Conservation (phyloP, 1,140 invertebrate genomes). For the Drosophila pachea region DNA sequence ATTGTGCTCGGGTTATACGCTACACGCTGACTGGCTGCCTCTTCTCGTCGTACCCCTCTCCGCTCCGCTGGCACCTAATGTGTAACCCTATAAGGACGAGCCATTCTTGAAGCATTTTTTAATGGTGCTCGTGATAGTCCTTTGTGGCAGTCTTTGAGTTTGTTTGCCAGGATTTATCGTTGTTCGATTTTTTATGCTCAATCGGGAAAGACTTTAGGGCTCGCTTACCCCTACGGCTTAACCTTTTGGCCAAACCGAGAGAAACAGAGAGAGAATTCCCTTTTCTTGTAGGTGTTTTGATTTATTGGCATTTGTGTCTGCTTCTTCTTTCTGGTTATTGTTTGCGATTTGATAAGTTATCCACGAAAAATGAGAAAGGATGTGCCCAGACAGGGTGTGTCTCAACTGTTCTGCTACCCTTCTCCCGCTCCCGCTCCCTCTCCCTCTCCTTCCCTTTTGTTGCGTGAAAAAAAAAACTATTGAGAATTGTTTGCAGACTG, state of each 20-base stretch:
- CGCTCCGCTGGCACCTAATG: conserved; percentile 35
- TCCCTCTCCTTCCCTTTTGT: not conserved
- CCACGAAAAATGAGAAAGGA: conserved; percentile 30
- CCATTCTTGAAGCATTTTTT: conserved; percentile 55
- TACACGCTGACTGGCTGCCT: conserved; percentile 4
- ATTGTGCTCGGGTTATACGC: conserved; percentile 38
- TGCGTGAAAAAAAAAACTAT: conserved; percentile 12
- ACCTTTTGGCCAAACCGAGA: conserved; percentile 39
- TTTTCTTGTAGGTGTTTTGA: conserved; percentile 60
- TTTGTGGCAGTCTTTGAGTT: conserved; percentile 30
- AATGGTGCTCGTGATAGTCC: conserved; percentile 51
- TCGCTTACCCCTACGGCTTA: conserved; percentile 47
- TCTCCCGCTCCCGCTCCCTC: no score
- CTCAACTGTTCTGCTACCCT: conserved; percentile 23
- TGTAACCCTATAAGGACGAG: conserved; percentile 52
- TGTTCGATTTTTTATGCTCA: conserved; percentile 62
- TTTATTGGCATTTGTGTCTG: conserved; percentile 51
- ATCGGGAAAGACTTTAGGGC: conserved; percentile 25
- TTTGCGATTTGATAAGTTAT: conserved; percentile 60
- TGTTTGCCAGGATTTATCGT: conserved; percentile 54
- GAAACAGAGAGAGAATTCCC: conserved; percentile 9
- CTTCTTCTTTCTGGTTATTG: conserved; percentile 25
- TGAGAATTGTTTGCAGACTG: conserved; percentile 16
- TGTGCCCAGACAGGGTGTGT: conserved; percentile 20
- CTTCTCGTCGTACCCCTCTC: not conserved